Base-by-base conservation (phyloP, 1,140 invertebrate species). In the Mizuhopecten yessoensis region DNA sequence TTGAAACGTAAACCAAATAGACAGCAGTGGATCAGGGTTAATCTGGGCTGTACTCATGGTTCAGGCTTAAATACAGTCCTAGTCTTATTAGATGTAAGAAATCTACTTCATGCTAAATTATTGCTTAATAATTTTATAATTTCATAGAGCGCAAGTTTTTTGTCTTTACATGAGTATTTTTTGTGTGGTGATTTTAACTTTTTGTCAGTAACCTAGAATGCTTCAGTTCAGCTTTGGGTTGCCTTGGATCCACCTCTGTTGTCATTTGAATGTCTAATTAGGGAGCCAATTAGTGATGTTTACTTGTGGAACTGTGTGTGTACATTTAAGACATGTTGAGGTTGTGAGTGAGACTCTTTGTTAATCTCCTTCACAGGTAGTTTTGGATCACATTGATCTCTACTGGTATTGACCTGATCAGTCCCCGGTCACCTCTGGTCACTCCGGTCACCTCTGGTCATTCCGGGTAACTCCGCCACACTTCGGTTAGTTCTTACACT, bases 351-450 rank as follows among this genome's bases (percentile, higher is more conserved):
- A 87, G 23, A 89, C 88, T 34, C 45, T 88, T 90, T 87, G 45
- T 75, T 88, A 89, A 87, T 91, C 45, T 89, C 33, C 89, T 93
- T 92, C 92, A 93, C 95, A 95, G 95, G 94, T 95, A 89, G 92
- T 95, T 88, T 92, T 95, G 93, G 95, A 95, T 94, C 95, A 95
- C 93, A 92, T 95, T 91, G 95, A 95, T 93, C 93, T 95, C 90
- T 95, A 95, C 93, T 94, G 94, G 94, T 95, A 95, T 88, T 94
- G 93, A 92, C 57, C 36, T 29, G 57, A 11, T 75, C 57, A 75
- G 57, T 75, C 29, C 57, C 57, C 29, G 57, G 57, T 75, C 57
- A 75, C 57, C 57, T 75, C n/a, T 9, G 57, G 57, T 75, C 57
- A 75, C 57, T 29, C 57, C n/a, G n/a, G n/a, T n/a, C n/a, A n/a